Base-by-base conservation (phyloP, 2,113 vertebrate genomes). In the Andinoacara biseriatus region DNA sequence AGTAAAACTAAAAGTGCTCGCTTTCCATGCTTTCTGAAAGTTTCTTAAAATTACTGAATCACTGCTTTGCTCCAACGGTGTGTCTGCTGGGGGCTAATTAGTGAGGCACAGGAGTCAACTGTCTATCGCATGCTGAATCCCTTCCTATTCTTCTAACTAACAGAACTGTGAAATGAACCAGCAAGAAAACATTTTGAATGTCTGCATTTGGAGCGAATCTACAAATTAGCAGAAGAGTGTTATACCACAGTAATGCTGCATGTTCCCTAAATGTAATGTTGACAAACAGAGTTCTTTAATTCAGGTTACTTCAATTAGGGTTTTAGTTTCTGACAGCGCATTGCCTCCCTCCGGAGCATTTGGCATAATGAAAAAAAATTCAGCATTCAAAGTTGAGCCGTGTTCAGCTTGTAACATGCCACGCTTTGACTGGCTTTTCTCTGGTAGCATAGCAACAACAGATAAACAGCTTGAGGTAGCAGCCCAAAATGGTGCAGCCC, bases 391-490 rank as follows among this genome's bases (percentile, higher is more conserved):
- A 75, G 74, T 84, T 80, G 57, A 83, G 75, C 84, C 1, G 35
- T 46, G 60, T 82, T 86, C 83, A 80, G 75, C 86, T 76, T 69
- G 81, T 81, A 80, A 78, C 60, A 43, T 33, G 10, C 57, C 60
- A 26, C 49, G 43, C 78, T 89, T 81, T 86, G 58, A 60, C 78
- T 24, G 75, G 58, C 65, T 82, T 75, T 75, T 82, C 82, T 76
- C 15, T 82, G 83, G 90, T 93, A 82, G 54, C 90, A 17, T 93
- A 93, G 92, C 94, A 94, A 94, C 92, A 87, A 84, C 86, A 77
- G 76, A 91, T 91, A 91, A 92, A 92, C 90, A 92, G 89, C 76
- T 84, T 77, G 79, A 92, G 78, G 87, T 56, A 85, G 81, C 63
- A 49, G 81, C 90, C 87, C 86, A 91, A 92, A 94, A 93, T 91